Evolutionary conservation across 2,113 vertebrate genomes (phyloP).

Genomic region (Aegithalos caudatus): DNA sequence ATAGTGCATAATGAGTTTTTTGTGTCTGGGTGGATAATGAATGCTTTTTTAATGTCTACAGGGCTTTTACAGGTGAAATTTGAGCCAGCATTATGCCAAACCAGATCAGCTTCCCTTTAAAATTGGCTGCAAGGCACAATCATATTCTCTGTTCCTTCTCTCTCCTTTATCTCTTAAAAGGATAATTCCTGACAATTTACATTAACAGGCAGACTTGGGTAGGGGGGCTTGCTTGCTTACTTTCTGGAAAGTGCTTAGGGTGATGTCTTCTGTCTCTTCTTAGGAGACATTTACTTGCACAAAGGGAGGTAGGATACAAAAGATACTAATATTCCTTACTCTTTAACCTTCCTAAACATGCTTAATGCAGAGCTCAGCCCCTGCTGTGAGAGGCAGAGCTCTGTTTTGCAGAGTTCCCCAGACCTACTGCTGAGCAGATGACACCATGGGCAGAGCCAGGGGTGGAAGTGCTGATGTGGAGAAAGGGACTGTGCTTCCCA

Average conservation of each 20-base stretch:
- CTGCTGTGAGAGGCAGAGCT: neutral
- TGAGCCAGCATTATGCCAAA: constrained; percentile 28
- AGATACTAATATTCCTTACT: neutral
- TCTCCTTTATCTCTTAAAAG: constrained; percentile 56
- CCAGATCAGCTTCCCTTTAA: neutral
- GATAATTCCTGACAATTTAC: constrained; percentile 46
- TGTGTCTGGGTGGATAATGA: constrained; percentile 53
- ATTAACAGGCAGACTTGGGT: neutral
- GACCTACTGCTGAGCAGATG: neutral
- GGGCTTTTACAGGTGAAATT: constrained; percentile 57
- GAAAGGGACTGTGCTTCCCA: neutral
- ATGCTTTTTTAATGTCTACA: constrained; percentile 55
- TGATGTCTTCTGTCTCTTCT: neutral
- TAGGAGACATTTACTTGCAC: neutral
- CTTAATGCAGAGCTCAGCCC: neutral
- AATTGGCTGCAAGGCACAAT: constrained; percentile 44
- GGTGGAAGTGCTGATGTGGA: neutral
- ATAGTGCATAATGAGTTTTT: constrained; percentile 48
- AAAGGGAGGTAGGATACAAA: neutral
- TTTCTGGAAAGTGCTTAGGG: neutral
- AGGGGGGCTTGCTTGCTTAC: neutral
- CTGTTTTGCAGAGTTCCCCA: neutral
- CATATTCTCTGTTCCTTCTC: constrained; percentile 37
- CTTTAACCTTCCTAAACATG: neutral
- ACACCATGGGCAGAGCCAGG: neutral